A percentile compares a stretch with the other conserved stretches of the same genome.
phyloP scores from a whole-genome alignment of 2,888 invertebrate species.

The Gonocerus acuteangulatus region DNA sequence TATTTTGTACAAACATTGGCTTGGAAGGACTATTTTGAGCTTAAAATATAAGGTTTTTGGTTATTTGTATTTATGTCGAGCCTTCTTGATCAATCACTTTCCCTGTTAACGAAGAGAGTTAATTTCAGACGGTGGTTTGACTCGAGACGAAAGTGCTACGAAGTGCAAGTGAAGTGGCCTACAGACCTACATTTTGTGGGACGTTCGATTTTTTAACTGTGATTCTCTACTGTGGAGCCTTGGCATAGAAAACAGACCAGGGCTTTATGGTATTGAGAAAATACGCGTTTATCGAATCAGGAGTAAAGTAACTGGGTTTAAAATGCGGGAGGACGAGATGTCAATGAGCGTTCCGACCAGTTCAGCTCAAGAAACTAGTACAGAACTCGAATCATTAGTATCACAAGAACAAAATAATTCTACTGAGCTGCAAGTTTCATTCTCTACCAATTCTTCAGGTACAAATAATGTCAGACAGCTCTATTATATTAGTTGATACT shows the following conservation, averaged over 20 bases:
- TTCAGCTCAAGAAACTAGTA: constrained; percentile 57
- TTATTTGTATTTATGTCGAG: not conserved
- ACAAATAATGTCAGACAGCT: constrained; percentile 37
- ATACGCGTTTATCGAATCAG: constrained; percentile 10
- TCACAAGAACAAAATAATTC: constrained; percentile 49
- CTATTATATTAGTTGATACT: not conserved
- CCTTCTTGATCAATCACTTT: not conserved
- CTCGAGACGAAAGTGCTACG: constrained; percentile 53
- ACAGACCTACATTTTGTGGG: constrained; percentile 75
- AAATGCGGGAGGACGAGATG: constrained; percentile 63
- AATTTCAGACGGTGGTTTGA: constrained; percentile 15
- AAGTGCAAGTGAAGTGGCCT: constrained; percentile 80
- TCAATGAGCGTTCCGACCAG: constrained; percentile 57
- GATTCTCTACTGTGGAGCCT: constrained; percentile 45
- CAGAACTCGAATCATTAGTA: constrained; percentile 46
- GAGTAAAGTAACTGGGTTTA: constrained; percentile 1
- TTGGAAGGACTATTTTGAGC: too few species aligned
- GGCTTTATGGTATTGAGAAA: constrained; percentile 42
- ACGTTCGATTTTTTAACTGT: constrained; percentile 51
- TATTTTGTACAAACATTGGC: not conserved
- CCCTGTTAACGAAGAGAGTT: constrained; percentile 13
- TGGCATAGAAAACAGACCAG: constrained; percentile 46
- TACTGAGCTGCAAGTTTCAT: constrained; percentile 56
- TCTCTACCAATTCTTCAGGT: constrained; percentile 54
- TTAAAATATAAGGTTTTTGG: too few species aligned